phyloP scores from a whole-genome alignment of 2,113 vertebrate genomes.

The Amphiprion percula region DNA sequence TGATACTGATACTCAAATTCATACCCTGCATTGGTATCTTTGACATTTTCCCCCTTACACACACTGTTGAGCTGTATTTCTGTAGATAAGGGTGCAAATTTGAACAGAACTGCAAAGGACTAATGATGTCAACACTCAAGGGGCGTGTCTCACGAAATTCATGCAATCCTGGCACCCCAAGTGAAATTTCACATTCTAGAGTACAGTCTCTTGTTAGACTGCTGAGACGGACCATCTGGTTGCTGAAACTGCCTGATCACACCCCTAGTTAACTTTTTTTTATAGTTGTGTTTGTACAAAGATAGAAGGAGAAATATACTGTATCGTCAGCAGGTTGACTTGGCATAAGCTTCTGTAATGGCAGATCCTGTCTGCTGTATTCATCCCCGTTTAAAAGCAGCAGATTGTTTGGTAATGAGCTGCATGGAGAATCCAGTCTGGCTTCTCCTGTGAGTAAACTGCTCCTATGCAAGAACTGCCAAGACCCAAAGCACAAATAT shows the following conservation, averaged over 20 bases:
- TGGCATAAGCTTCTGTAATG: slow-evolving; percentile 21
- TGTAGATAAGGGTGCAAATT: background rate
- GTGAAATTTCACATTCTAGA: background rate
- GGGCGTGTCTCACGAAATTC: background rate
- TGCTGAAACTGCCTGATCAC: background rate
- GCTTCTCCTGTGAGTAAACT: slow-evolving; percentile 47
- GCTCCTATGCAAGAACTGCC: slow-evolving; percentile 39
- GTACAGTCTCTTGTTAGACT: background rate
- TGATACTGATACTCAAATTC: background rate
- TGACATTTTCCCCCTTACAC: background rate
- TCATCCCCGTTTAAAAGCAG: slow-evolving; percentile 41
- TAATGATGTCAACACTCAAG: background rate
- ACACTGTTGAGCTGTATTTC: background rate
- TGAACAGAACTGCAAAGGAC: slow-evolving; percentile 9
- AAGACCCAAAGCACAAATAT: slow-evolving; percentile 56
- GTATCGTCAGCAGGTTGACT: slow-evolving; percentile 6
- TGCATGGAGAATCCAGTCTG: slow-evolving; percentile 53
- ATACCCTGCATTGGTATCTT: background rate
- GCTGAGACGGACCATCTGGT: background rate
- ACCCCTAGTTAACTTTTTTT: slow-evolving; percentile 1
- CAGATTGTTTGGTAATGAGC: slow-evolving; percentile 45
- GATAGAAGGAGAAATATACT: slow-evolving; percentile 1
- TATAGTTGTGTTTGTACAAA: background rate
- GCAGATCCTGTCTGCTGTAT: slow-evolving; percentile 51
- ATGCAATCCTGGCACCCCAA: background rate